Evolutionary conservation across 2,797 vertebrate genomes (phyloP).

Genomic region (Serranus cabrilla): DNA sequence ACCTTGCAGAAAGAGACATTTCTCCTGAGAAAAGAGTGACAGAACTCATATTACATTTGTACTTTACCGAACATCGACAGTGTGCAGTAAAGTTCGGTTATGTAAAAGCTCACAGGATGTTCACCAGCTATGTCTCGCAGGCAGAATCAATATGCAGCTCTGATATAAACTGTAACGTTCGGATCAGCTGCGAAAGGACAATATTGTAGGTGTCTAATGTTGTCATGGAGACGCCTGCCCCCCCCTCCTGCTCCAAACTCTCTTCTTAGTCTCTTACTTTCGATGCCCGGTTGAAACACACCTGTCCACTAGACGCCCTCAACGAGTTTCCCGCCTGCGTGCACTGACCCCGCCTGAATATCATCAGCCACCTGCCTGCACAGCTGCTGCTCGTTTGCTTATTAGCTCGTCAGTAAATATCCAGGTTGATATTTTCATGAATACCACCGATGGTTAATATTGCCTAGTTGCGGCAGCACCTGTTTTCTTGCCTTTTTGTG

Average conservation of each 20-base stretch:
- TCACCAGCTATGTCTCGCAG: slow-evolving; percentile 17
- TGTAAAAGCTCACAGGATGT: slow-evolving; percentile 42
- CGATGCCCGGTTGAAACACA: slow-evolving; percentile 24
- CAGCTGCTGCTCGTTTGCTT: slow-evolving; percentile 39
- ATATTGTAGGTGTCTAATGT: slow-evolving; percentile 46
- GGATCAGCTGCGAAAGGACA: slow-evolving; percentile 35
- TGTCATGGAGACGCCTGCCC: slow-evolving; percentile 46
- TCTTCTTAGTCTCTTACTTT: slow-evolving; percentile 15
- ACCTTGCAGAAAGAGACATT: slow-evolving; percentile 40
- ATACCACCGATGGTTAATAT: slow-evolving; percentile 11
- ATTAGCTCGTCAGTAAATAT: slow-evolving; percentile 14
- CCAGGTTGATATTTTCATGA: background rate
- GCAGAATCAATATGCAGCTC: slow-evolving; percentile 52
- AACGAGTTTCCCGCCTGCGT: slow-evolving; percentile 13
- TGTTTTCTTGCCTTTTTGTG: slow-evolving; percentile 2
- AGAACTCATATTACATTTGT: slow-evolving; percentile 40
- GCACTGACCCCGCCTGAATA: slow-evolving; percentile 36
- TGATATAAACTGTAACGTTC: slow-evolving; percentile 43
- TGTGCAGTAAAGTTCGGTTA: slow-evolving; percentile 37
- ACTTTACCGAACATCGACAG: background rate
- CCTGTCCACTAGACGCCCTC: slow-evolving; percentile 34
- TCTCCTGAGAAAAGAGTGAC: slow-evolving; percentile 29
- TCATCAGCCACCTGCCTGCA: slow-evolving; percentile 25
- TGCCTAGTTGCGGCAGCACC: background rate
- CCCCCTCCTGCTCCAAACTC: background rate